Evolutionary conservation across 2,113 vertebrate genomes (phyloP).

Genomic region (Oryctolagus cuniculus): DNA sequence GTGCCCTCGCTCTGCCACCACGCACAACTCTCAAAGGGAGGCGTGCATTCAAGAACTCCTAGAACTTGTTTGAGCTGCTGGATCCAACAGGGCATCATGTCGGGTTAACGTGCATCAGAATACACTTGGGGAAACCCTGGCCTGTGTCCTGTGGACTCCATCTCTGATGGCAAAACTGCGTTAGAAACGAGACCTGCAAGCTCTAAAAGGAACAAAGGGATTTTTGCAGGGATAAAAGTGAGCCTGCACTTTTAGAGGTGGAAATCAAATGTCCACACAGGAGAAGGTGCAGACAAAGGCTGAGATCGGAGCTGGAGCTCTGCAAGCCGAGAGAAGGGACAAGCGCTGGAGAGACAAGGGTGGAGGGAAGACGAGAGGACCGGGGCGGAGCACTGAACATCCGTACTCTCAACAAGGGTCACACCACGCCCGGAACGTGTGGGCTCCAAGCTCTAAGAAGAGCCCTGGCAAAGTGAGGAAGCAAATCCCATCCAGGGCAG

Average conservation of each 20-base stretch:
- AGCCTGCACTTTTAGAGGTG: neutral
- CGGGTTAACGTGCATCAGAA: slow-evolving; percentile 35
- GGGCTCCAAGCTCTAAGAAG: neutral
- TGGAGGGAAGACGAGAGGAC: neutral
- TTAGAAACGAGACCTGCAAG: neutral
- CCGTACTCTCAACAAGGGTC: neutral
- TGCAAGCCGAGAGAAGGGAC: neutral
- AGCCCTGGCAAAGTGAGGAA: slow-evolving; percentile 16
- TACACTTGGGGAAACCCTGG: neutral
- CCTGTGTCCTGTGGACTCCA: neutral
- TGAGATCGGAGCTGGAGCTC: neutral
- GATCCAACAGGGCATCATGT: slow-evolving; percentile 8
- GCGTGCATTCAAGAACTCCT: neutral
- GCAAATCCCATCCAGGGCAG: neutral
- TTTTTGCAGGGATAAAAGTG: neutral
- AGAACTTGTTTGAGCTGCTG: neutral
- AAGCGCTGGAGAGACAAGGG: neutral
- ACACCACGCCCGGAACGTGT: neutral
- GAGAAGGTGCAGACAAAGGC: neutral
- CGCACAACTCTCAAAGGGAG: neutral
- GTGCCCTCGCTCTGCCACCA: neutral
- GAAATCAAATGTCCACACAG: neutral
- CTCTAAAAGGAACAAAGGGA: neutral
- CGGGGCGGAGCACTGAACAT: neutral
- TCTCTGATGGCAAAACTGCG: neutral